Percentiles rank a stretch among this genome's conserved stretches.
Evolutionary conservation across 2,113 vertebrate genomes (phyloP).

Genomic region (Rallus limicola): DNA sequence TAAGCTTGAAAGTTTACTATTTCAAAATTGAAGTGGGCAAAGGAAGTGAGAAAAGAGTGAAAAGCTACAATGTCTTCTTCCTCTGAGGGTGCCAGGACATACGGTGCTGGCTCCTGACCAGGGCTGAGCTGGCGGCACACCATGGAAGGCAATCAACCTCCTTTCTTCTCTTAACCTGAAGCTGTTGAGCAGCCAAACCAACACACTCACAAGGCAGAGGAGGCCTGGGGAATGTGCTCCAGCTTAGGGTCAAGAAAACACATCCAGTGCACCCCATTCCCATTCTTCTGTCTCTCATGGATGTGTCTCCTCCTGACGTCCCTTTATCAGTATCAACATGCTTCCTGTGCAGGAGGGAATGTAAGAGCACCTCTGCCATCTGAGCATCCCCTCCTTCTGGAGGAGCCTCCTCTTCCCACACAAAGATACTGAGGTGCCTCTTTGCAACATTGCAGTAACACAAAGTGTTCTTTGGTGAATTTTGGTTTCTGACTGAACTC

Average conservation of each 20-base stretch:
- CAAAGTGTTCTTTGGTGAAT: background rate
- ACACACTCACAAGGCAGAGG: background rate
- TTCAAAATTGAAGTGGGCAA: background rate
- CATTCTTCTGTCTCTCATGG: background rate
- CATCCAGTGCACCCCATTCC: background rate
- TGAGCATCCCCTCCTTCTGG: background rate
- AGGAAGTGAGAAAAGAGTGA: background rate
- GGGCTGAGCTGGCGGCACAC: background rate
- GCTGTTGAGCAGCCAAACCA: background rate
- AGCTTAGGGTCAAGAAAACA: background rate
- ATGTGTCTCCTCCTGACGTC: background rate
- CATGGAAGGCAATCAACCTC: background rate
- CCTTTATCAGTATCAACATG: accelerated
- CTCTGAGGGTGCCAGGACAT: accelerated
- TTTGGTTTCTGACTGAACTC: background rate
- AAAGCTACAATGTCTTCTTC: background rate
- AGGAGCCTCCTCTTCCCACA: background rate
- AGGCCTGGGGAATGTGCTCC: background rate
- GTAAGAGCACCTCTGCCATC: background rate
- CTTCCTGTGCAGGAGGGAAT: background rate
- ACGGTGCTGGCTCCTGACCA: background rate
- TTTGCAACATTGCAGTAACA: accelerated
- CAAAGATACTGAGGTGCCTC: background rate
- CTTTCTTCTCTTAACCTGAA: background rate
- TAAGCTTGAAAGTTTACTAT: background rate